These are phyloP conservation scores for Exocentrus adspersus DNA, from an alignment of 2,888 invertebrate genomes.

Conservation along the genomic window DNA sequence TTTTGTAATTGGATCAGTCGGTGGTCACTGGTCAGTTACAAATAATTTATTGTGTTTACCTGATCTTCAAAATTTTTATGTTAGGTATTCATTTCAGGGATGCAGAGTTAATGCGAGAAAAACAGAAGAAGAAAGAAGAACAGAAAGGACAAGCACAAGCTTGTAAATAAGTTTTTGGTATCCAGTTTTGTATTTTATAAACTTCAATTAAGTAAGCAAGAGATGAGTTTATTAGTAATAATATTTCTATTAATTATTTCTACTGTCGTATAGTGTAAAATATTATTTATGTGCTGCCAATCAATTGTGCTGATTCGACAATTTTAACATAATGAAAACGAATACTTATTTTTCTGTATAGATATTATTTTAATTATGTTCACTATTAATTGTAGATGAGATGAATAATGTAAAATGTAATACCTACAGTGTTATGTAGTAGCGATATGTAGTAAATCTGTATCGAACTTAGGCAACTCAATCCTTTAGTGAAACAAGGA, in stretches of 20 bases:
- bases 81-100: conserved; percentile 77
- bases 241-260: conserved; percentile 17
- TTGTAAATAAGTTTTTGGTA: conserved; percentile 40
- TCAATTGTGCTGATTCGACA: conserved; percentile 2
- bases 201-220: conserved; percentile 25
- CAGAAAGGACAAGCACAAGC: conserved; percentile 45
- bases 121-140: conserved; percentile 82
- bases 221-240: conserved; percentile 27
- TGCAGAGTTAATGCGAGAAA: conserved; percentile 89
- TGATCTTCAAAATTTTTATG: no score
- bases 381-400: no score
- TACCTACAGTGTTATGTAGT: no score
- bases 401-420: no score
- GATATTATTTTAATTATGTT: background rate
- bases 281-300: conserved; percentile 18
- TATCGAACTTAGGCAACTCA: no score
- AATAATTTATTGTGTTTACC: no score
- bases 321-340: background rate
- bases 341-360: background rate
- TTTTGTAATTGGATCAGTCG: no score
- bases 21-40: no score
- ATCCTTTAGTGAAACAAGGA: background rate
- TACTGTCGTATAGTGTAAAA: conserved; percentile 36
- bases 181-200: conserved; percentile 19
- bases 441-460: background rate